A percentile compares a stretch with the other conserved stretches of the same genome.
These are phyloP conservation scores for Pelagia noctiluca DNA, from an alignment of 30 jellyfish, hydroid and myxozoan species.

Conservation along the genomic window DNA sequence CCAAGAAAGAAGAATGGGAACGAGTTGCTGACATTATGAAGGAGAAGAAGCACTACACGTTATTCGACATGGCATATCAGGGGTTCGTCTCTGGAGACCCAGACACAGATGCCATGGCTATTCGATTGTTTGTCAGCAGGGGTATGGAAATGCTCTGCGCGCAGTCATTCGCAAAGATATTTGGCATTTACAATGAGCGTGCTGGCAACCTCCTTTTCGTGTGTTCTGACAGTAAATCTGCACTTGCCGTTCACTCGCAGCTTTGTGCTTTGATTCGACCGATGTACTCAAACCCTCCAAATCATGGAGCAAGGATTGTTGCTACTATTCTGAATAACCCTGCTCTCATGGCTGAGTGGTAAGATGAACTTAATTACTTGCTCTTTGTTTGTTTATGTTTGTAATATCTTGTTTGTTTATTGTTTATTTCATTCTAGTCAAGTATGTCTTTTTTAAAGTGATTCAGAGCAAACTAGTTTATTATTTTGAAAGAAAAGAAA, in stretches of 20 bases:
- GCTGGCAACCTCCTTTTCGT: conserved; percentile 81
- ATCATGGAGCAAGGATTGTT: conserved; percentile 98
- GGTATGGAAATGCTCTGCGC: conserved; percentile 87
- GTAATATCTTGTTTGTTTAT: too few relatives aligned
- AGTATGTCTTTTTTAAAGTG: too few relatives aligned
- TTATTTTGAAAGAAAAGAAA: too few relatives aligned
- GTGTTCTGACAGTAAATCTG: conserved; percentile 71
- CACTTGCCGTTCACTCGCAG: conserved; percentile 80
- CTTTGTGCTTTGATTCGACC: conserved; percentile 85
- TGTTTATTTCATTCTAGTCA: too few relatives aligned
- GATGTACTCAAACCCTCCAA: conserved; percentile 99
- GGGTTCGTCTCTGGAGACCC: conserved; percentile 96
- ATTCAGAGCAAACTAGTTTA: too few relatives aligned
- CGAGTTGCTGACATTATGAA: conserved; percentile 77
- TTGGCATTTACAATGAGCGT: conserved; percentile 98
- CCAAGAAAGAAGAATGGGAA: conserved; percentile 86
- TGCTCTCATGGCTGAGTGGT: conserved; percentile 90
- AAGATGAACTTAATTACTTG: too few relatives aligned
- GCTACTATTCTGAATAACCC: conserved; percentile 91
- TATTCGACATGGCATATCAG: conserved; percentile 96
- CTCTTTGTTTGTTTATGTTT: too few relatives aligned
- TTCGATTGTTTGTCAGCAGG: conserved; percentile 79
- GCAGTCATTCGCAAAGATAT: conserved; percentile 95
- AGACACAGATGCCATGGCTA: conserved; percentile 89
- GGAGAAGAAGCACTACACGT: conserved; percentile 74